phyloP scores from a whole-genome alignment of 2,113 vertebrate species.

The Zosterops japonicus region DNA sequence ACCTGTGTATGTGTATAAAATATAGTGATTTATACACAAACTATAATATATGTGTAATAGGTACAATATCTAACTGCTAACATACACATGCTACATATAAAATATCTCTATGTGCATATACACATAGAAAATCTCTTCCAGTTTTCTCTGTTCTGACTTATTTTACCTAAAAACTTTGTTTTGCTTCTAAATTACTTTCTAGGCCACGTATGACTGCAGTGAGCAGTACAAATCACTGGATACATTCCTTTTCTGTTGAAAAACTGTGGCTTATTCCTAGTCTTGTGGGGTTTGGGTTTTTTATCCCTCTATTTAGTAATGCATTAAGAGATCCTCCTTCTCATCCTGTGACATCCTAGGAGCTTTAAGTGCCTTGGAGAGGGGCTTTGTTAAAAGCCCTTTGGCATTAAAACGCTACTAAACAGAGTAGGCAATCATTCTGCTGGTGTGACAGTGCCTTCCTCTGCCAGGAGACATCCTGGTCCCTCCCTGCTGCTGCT shows the following conservation, averaged over 20 bases:
- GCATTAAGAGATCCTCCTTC: conserved; percentile 1
- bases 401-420: not conserved
- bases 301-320: not conserved
- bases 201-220: not conserved
- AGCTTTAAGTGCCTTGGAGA: not conserved
- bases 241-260: not conserved
- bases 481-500: not conserved
- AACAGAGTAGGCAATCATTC: not conserved
- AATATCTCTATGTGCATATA: not conserved
- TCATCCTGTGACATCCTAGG: not conserved
- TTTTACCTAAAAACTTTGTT: not conserved
- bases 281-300: not conserved
- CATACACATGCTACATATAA: not conserved
- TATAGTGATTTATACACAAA: not conserved
- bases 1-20: not conserved
- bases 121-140: not conserved
- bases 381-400: not conserved
- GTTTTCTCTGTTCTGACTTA: not conserved
- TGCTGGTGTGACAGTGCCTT: not conserved
- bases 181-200: not conserved
- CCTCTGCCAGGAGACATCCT: not conserved
- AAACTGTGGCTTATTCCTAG: not conserved
- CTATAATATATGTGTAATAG: too few species aligned
- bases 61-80: not conserved
- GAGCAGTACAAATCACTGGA: not conserved